Evolutionary conservation across 2,888 invertebrate genomes (phyloP).

Genomic region (Hypselothyrea guttata): DNA sequence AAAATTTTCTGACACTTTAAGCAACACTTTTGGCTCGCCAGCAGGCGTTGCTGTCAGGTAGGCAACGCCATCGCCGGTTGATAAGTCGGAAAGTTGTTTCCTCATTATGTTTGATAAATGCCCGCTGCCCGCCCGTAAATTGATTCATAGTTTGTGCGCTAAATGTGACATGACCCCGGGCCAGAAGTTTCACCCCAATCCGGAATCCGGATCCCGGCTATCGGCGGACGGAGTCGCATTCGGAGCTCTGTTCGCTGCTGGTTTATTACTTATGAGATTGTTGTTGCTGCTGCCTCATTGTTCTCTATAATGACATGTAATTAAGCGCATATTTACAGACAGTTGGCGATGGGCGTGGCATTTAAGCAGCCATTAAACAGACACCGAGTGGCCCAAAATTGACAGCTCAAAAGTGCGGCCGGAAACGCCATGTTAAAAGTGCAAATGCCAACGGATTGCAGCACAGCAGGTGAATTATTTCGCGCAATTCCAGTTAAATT

Average conservation of each 20-base stretch:
- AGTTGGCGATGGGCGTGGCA: conserved; percentile 64
- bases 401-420: conserved; percentile 67
- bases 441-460: conserved; percentile 37
- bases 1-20: conserved; percentile 77
- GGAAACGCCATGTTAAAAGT: conserved; percentile 31
- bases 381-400: conserved; percentile 69
- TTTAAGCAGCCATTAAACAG: conserved; percentile 71
- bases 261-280: conserved; percentile 73
- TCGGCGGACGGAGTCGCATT: conserved; percentile 35
- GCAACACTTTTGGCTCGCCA: conserved; percentile 72
- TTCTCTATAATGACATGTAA: conserved; percentile 80
- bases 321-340: conserved; percentile 79
- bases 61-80: conserved; percentile 53
- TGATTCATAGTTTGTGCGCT: conserved; percentile 77
- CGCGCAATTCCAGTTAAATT: conserved; percentile 24
- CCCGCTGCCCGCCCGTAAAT: conserved; percentile 66
- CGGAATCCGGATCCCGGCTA: background rate
- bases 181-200: background rate
- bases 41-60: conserved; percentile 57
- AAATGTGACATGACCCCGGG: conserved; percentile 77
- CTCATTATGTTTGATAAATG: conserved; percentile 75
- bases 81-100: conserved; percentile 74
- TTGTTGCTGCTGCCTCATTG: conserved; percentile 35
- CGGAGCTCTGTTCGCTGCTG: conserved; percentile 52
- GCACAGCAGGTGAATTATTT: conserved; percentile 46